Evolutionary conservation across 1,140 invertebrate genomes (phyloP).

Genomic region (Trichonephila clavipes): DNA sequence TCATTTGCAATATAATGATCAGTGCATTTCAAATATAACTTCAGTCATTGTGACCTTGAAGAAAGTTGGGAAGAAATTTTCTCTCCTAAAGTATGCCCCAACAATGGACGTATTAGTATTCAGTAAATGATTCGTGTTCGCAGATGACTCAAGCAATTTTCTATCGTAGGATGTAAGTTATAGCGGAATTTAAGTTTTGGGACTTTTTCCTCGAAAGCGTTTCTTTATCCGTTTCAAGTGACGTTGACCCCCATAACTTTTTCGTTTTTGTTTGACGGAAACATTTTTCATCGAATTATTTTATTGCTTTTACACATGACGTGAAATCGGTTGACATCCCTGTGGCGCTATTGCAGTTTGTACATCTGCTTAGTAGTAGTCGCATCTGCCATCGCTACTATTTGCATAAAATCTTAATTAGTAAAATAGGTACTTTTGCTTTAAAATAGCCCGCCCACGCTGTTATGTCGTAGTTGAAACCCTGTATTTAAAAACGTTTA

Average conservation of each 20-base stretch:
- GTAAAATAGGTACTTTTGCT: not conserved
- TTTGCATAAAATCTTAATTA: constrained; percentile 43
- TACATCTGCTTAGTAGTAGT: constrained; percentile 26
- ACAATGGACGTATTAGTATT: constrained; percentile 36
- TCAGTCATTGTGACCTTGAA: constrained; percentile 24
- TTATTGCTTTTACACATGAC: constrained; percentile 27
- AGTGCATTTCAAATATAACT: constrained; percentile 27
- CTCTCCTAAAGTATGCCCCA: constrained; percentile 39
- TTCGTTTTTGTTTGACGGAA: constrained; percentile 13
- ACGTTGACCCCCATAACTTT: constrained; percentile 46
- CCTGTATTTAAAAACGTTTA: not conserved
- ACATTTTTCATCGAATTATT: constrained; percentile 52
- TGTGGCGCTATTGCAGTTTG: constrained; percentile 14
- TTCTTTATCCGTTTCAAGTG: constrained; percentile 30
- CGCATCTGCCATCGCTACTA: constrained; percentile 1
- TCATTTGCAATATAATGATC: constrained; percentile 20
- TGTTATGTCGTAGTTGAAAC: not conserved
- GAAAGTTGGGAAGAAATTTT: not conserved
- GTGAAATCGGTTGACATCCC: constrained; percentile 20
- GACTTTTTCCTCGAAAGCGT: constrained; percentile 33
- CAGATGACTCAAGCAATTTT: constrained; percentile 22
- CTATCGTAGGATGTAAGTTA: constrained; percentile 29
- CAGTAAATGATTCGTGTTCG: constrained; percentile 20
- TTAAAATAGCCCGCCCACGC: not conserved
- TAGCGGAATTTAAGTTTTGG: constrained; percentile 27